Evolutionary conservation across 2,797 vertebrate species (phyloP).

Genomic region (Astyanax mexicanus): DNA sequence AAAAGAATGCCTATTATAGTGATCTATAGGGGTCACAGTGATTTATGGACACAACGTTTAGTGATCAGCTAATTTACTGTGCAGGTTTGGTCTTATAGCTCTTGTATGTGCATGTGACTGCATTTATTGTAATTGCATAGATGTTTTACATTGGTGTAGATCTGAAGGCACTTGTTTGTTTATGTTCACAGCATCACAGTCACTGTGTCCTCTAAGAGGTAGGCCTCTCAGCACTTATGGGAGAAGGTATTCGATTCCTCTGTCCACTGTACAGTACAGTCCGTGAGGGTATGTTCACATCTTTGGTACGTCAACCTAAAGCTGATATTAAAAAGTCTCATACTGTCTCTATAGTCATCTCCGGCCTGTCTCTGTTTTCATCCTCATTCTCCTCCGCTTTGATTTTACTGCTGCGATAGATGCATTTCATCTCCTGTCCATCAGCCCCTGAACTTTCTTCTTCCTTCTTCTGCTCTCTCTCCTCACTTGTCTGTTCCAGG

Average conservation of each 20-base stretch:
- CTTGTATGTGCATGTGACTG: slow-evolving; percentile 12
- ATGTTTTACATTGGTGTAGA: slow-evolving; percentile 12
- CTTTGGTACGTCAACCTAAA: slow-evolving; percentile 55
- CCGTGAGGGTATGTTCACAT: slow-evolving; percentile 38
- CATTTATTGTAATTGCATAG: slow-evolving; percentile 4
- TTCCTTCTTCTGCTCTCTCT: slow-evolving; percentile 41
- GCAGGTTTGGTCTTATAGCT: slow-evolving; percentile 16
- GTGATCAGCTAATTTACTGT: slow-evolving; percentile 20
- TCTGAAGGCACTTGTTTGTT: slow-evolving; percentile 24
- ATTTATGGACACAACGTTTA: slow-evolving; percentile 1
- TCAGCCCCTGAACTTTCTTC: slow-evolving; percentile 20
- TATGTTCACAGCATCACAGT: background rate
- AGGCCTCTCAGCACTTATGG: slow-evolving; percentile 3
- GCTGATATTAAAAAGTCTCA: slow-evolving; percentile 45
- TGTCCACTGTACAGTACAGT: slow-evolving; percentile 14
- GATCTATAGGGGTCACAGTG: background rate
- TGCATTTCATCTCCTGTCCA: slow-evolving; percentile 17
- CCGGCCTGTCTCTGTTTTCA: slow-evolving; percentile 63
- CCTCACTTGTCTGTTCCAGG: slow-evolving; percentile 29
- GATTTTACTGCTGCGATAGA: slow-evolving; percentile 57
- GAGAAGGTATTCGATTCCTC: background rate
- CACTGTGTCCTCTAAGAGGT: background rate
- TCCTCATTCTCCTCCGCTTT: slow-evolving; percentile 60
- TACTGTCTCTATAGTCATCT: slow-evolving; percentile 63
- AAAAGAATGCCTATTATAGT: background rate